phyloP scores from a whole-genome alignment of 2,113 vertebrate species.

The Gymnocephalus cernua region DNA sequence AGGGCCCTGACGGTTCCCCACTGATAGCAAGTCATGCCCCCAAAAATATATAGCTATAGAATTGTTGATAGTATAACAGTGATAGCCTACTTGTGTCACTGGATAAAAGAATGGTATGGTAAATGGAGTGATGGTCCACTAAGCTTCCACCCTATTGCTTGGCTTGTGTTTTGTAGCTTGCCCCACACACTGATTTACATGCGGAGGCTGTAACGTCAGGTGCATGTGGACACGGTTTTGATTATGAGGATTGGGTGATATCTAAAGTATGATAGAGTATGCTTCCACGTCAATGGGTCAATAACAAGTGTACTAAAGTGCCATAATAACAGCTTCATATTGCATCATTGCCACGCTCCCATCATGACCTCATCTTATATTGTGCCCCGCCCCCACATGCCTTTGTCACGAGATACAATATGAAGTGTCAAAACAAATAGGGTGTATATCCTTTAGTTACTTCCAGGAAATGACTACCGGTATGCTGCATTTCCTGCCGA shows the following conservation, averaged over 20 bases:
- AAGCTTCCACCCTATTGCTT: background rate
- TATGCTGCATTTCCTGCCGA: background rate
- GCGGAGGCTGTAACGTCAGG: background rate
- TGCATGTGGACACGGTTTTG: background rate
- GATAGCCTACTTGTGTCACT: background rate
- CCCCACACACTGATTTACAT: background rate
- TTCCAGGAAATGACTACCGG: accelerated
- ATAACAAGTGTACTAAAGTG: constrained; percentile 12
- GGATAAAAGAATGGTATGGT: background rate
- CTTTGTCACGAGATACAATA: constrained; percentile 62
- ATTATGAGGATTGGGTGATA: background rate
- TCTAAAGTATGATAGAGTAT: background rate
- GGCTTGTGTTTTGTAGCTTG: background rate
- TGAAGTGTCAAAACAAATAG: constrained; percentile 66
- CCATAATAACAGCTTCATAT: constrained; percentile 32
- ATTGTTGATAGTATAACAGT: no score
- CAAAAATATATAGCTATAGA: no score
- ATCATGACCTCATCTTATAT: constrained; percentile 67
- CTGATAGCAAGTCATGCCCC: no score
- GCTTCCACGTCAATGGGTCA: no score
- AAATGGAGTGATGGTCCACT: background rate
- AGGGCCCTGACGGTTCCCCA: no score
- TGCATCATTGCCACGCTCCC: constrained; percentile 63
- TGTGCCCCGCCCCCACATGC: constrained; percentile 61
- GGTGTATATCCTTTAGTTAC: background rate